Evolutionary conservation across 2,888 invertebrate species (phyloP).

Genomic region (Mythimna pallens): DNA sequence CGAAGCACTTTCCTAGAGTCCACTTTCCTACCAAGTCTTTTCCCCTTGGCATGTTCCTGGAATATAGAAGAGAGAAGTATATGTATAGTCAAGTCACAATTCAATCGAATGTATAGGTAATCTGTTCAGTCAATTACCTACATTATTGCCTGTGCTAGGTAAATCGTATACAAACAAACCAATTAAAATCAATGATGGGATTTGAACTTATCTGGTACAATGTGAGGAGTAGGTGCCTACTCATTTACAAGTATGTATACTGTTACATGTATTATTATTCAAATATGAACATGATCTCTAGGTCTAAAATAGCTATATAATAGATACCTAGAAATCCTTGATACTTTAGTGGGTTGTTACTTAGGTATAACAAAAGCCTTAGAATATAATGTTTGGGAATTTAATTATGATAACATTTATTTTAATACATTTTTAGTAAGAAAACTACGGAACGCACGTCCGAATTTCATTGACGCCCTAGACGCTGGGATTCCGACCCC

Average conservation of each 20-base stretch:
- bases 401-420: too few relatives aligned
- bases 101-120: conserved; percentile 11
- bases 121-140: conserved; percentile 3
- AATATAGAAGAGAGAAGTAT: too few relatives aligned
- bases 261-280: conserved; percentile 6
- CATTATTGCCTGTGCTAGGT: conserved; percentile 11
- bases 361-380: too few relatives aligned
- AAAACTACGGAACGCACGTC: too few relatives aligned
- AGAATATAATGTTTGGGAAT: too few relatives aligned
- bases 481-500: too few relatives aligned
- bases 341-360: too few relatives aligned
- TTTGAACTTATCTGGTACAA: conserved; percentile 24
- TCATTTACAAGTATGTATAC: conserved; percentile 1
- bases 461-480: too few relatives aligned
- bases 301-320: neutral
- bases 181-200: conserved; percentile 30
- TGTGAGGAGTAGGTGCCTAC: neutral
- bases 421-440: too few relatives aligned
- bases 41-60: conserved; percentile 13
- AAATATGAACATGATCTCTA: neutral
- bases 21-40: conserved; percentile 28
- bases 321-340: neutral
- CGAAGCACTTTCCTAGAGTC: conserved; percentile 5
- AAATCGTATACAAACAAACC: conserved; percentile 13
- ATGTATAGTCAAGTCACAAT: conserved; percentile 4